Evolutionary conservation across 2,888 invertebrate genomes (phyloP), one percentile per base, ranked within the genome.

Genomic region (Marronus borbonicus): DNA sequence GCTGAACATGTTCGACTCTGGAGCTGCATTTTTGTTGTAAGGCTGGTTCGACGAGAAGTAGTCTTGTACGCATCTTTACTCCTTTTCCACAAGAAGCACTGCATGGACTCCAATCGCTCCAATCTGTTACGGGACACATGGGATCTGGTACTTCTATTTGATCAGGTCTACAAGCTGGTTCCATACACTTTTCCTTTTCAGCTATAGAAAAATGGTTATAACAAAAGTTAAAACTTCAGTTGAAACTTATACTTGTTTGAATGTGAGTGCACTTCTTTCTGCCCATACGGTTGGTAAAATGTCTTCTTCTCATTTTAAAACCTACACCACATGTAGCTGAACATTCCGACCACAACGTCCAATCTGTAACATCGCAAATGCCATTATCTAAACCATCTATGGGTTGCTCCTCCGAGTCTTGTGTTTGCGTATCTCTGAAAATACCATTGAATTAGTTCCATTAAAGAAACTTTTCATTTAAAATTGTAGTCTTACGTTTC

Each of bases 101-200:
- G 89, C 98, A 98, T 0, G 97, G 95, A 77, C 96, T 96, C 97
- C 97, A 98, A 82, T 95, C 94, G 77, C 95, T 93, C 98, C 98
- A 98, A 72, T 93, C 93, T 0, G 95, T 94, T n/a, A 96, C 94
- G 78, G 96, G 94, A 84, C 95, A 95, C 83, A 89, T 80, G 0
- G 93, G 92, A 89, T 93, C 93, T 1, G 90, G 86, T 0, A 88
- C 82, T 82, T 91, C 92, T 7, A 92, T 88, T 60, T 91, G 90
- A 50, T 89, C 89, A 75, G 90, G 90, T 0, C 88, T 87, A 85
- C 95, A 95, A 2, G 91, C 91, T 0, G 94, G 93, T 82, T 91
- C 91, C 93, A 94, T 94, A 85, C 95, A 95, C 84, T 94, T 94
- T 84, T 94, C 93, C 85, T 94, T 95, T 87, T 98, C 96, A 83